phyloP scores from a whole-genome alignment of 2,113 vertebrate genomes.

The Cyanistes caeruleus region DNA sequence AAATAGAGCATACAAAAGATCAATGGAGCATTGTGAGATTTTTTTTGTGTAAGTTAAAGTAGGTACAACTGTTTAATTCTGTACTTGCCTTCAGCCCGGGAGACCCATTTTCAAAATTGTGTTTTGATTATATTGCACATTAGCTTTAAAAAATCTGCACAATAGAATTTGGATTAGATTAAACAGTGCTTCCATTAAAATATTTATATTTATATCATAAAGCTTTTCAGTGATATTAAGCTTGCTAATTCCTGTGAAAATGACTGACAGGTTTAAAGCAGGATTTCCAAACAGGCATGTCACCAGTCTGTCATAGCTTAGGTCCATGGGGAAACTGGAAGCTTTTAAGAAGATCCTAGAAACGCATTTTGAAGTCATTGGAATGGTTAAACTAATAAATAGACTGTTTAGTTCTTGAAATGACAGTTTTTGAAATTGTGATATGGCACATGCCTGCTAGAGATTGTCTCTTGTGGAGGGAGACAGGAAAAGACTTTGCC shows the following conservation, averaged over 20 bases:
- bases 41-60: slow-evolving; percentile 25
- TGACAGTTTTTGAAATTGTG: not conserved
- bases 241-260: not conserved
- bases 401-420: not conserved
- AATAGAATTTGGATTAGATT: not conserved
- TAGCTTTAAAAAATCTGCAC: not conserved
- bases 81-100: not conserved
- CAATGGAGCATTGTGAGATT: slow-evolving; percentile 66
- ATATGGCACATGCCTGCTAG: not conserved
- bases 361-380: not conserved
- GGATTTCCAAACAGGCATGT: not conserved
- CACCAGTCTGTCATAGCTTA: not conserved
- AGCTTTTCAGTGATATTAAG: not conserved
- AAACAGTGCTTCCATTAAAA: not conserved
- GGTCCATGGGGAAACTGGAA: not conserved
- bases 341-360: not conserved
- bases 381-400: not conserved
- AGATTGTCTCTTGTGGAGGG: not conserved
- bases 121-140: not conserved
- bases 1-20: slow-evolving; percentile 75
- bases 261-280: slow-evolving; percentile 1
- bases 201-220: not conserved
- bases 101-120: slow-evolving; percentile 24
- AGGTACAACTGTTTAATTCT: slow-evolving; percentile 41
- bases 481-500: not conserved